phyloP scores from a whole-genome alignment of 1,140 invertebrate species.

The Megalopta genalis region DNA sequence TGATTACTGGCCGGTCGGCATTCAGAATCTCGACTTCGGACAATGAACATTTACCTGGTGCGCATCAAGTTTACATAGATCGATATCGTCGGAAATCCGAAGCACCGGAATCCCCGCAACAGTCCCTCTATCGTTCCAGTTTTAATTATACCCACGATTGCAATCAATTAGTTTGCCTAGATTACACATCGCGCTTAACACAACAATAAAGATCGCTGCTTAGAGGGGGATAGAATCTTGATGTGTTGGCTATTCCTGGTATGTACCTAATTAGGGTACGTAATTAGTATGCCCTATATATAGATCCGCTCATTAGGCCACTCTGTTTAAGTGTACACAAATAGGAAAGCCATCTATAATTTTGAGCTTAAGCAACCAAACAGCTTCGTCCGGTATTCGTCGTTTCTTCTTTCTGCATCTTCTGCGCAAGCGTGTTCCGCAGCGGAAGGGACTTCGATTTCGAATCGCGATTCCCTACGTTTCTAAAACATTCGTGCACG shows the following conservation, averaged over 20 bases:
- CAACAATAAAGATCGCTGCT: not conserved
- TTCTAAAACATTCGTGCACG: no score
- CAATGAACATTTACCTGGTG: not conserved
- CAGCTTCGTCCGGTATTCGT: not conserved
- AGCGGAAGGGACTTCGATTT: no score
- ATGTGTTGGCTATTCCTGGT: not conserved
- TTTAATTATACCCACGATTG: not conserved
- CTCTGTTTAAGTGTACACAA: not conserved
- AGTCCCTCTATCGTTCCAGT: not conserved
- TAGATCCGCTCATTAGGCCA: not conserved
- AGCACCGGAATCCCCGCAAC: not conserved
- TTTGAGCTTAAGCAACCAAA: not conserved
- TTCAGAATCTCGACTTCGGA: not conserved
- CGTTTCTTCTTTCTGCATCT: not conserved
- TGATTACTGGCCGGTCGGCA: not conserved
- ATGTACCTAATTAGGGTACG: slow-evolving; percentile 1
- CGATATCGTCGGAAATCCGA: not conserved
- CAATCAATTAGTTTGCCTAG: not conserved
- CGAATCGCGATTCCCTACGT: no score
- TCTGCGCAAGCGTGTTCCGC: no score
- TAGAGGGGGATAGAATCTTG: not conserved
- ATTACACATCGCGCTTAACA: not conserved
- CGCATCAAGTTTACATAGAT: not conserved
- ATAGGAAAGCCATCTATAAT: not conserved
- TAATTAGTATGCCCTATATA: not conserved